These are phyloP conservation scores for Drosophila paranaensis DNA, from an alignment of 2,888 invertebrate species.

Conservation along the genomic window DNA sequence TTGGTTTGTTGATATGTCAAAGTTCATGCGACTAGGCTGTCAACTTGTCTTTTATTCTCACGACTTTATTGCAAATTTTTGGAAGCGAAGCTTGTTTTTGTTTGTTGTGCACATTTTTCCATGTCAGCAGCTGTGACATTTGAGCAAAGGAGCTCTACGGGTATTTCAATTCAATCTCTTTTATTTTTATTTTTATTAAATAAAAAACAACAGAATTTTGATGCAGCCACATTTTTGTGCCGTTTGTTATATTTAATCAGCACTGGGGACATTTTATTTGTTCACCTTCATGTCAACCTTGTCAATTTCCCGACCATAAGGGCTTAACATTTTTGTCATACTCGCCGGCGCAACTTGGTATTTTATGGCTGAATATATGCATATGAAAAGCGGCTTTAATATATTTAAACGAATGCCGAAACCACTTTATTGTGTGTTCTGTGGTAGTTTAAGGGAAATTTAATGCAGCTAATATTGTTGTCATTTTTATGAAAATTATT, in stretches of 20 bases:
- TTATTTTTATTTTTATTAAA: conserved; percentile 35
- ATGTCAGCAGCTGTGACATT: conserved; percentile 55
- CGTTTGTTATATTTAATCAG: conserved; percentile 72
- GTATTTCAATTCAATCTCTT: conserved; percentile 5
- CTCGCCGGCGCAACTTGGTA: conserved; percentile 16
- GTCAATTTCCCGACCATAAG: conserved; percentile 14
- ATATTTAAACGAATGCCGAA: conserved; percentile 2
- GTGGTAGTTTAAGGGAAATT: too few relatives aligned
- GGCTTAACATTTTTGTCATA: conserved; percentile 50
- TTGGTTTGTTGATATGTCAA: conserved; percentile 19
- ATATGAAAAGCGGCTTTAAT: neutral
- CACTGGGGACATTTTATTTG: conserved; percentile 47
- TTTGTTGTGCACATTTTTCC: conserved; percentile 46
- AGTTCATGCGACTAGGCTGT: conserved; percentile 15
- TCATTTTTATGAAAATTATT: neutral
- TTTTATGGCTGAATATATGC: neutral
- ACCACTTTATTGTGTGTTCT: neutral
- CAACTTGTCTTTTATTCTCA: conserved; percentile 26
- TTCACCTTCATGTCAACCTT: conserved; percentile 32
- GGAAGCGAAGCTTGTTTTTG: neutral
- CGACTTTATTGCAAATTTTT: conserved; percentile 27
- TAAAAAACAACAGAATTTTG: conserved; percentile 45
- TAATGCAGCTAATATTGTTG: too few relatives aligned
- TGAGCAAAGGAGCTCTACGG: conserved; percentile 10
- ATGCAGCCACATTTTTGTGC: conserved; percentile 56